Base-by-base conservation (phyloP, 2,888 invertebrate species). In the Drosophila mettleri region DNA sequence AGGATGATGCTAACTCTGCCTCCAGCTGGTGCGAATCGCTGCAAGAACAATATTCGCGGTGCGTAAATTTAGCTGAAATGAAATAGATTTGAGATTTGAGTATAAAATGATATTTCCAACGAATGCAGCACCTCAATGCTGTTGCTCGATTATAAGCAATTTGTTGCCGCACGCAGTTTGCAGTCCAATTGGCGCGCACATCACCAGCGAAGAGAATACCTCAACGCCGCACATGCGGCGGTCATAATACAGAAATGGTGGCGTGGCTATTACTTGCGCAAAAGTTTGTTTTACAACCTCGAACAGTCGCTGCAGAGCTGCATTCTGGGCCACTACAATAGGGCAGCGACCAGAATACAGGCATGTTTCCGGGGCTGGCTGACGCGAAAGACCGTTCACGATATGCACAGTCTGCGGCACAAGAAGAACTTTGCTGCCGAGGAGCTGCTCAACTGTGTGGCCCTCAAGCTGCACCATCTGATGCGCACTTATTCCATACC, bases 401-500 rank as follows among this genome's bases (percentile, higher is more conserved):
- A 92, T 62, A 84, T 88, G 52, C 31, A 63, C 8, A 80, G 78
- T 16, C 49, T 91, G 58, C 66, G 57, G 2, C 66, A 64, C 20
- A 48, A 78, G n/a, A 91, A 91, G 55, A 3, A 63, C 7, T 20
- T 62, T 10, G 87, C 90, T 3, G 90, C 89, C 3, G 84, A 89
- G 48, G 91, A 92, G 20, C 69, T 92, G n/a, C 65, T 92, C 24
- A 63, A 75, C 31, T 90, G 90, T 69, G 78, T 92, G 8, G 91
- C 89, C 24, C 68, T 82, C 31, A 89, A 84, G 55, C 53, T 92
- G 71, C 90, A 90, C 59, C 83, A 91, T 58, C 59, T 91, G 31
- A 43, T 90, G 38, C 78, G 86, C 6, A 89, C 89, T 6, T 73
- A 81, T 12, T 76, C 86, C 18, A 82, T 91, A 41, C 92, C 92